Percentiles rank a stretch among this genome's conserved stretches.
phyloP scores from a whole-genome alignment of 2,113 vertebrate species.

The Platysternon megacephalum region DNA sequence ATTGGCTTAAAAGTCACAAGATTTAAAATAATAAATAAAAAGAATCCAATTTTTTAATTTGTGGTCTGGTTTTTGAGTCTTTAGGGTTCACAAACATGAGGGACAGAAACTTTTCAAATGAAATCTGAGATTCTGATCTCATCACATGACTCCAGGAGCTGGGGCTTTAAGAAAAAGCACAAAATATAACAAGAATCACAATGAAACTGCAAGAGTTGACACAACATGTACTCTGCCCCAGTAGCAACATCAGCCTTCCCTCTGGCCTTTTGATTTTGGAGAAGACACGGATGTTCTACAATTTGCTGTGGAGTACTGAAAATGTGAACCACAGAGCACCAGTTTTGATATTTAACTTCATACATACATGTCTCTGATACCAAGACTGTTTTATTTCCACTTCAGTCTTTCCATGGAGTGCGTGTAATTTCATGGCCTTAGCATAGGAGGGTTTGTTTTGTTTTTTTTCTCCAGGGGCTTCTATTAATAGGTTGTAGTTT shows the following conservation, averaged over 20 bases:
- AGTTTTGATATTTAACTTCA: not conserved
- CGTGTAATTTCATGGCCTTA: not conserved
- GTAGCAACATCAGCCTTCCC: not conserved
- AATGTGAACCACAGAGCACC: accelerated
- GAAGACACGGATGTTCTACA: not conserved
- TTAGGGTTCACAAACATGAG: not conserved
- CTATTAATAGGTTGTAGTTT: not conserved
- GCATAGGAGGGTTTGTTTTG: not conserved
- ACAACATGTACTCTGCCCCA: not conserved
- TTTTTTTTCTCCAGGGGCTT: not conserved
- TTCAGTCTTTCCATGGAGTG: not conserved
- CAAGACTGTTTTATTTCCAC: not conserved
- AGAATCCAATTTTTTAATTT: not conserved
- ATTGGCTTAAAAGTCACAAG: not conserved
- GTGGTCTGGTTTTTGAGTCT: not conserved
- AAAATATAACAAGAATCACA: not conserved
- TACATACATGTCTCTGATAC: not conserved
- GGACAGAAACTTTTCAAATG: not conserved
- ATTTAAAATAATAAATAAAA: not conserved
- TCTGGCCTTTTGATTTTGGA: not conserved
- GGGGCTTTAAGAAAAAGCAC: not conserved
- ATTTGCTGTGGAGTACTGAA: not conserved
- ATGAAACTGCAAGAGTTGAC: not conserved
- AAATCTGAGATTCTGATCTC: not conserved
- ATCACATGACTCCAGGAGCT: not conserved